Percentiles rank a stretch among this genome's conserved stretches.
These are phyloP conservation scores for Porphyrio hochstetteri DNA, from an alignment of 2,113 vertebrate species.

Conservation along the genomic window DNA sequence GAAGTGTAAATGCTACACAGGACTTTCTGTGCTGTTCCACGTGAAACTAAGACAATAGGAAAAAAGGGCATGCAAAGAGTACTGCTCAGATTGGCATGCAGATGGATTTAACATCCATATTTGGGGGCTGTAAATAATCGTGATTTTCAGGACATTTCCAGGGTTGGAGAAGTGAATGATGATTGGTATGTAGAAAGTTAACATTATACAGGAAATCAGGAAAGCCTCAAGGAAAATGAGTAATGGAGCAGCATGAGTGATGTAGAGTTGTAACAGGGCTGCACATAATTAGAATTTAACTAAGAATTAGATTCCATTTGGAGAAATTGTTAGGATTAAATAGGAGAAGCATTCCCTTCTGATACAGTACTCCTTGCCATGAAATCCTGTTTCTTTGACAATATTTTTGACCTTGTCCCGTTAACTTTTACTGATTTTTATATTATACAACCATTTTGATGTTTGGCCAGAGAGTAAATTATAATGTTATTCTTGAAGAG, in stretches of 20 bases:
- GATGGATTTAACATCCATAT: neutral
- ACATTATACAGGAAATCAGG: neutral
- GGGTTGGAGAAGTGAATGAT: neutral
- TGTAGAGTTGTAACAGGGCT: neutral
- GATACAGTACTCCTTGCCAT: neutral
- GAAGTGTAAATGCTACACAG: neutral
- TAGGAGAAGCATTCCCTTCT: neutral
- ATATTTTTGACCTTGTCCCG: neutral
- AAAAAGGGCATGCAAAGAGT: neutral
- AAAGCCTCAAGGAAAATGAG: neutral
- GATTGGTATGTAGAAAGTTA: neutral
- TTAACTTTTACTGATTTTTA: neutral
- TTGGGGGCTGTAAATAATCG: neutral
- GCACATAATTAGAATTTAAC: neutral
- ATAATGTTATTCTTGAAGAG: neutral
- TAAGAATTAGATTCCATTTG: neutral
- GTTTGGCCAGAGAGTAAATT: neutral
- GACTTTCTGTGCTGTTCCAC: neutral
- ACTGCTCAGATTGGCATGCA: neutral
- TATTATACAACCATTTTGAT: neutral
- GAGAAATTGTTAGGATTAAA: neutral
- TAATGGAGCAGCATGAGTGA: neutral
- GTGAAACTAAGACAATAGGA: neutral
- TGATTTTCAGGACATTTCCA: neutral
- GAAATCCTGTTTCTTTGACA: neutral